Evolutionary conservation across 2,797 vertebrate genomes (phyloP).

Genomic region (Sebastes cheni): DNA sequence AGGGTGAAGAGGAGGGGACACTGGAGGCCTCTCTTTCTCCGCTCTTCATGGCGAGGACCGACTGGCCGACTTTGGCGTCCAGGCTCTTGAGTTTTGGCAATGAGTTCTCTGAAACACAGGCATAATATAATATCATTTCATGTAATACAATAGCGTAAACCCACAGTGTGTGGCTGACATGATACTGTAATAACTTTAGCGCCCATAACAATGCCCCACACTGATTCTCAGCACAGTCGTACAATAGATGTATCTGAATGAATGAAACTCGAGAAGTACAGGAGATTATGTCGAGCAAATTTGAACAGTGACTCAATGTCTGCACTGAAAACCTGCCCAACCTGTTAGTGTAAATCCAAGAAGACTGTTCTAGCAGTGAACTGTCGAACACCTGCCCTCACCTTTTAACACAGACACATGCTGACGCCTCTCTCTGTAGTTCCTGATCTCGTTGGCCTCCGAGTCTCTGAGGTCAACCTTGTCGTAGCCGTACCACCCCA

Average conservation of each 20-base stretch:
- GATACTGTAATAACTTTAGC: conserved; percentile 31
- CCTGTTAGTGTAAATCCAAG: conserved; percentile 48
- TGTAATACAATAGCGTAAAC: not conserved
- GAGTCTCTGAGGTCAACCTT: conserved; percentile 98
- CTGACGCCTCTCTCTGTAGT: conserved; percentile 91
- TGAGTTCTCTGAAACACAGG: conserved; percentile 90
- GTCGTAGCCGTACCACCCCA: conserved; percentile 99
- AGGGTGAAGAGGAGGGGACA: conserved; percentile 80
- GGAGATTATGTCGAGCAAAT: conserved; percentile 26
- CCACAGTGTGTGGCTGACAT: not conserved
- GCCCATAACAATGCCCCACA: conserved; percentile 9
- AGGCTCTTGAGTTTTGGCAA: conserved; percentile 92
- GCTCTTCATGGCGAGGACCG: conserved; percentile 88
- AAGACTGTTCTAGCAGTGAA: conserved; percentile 2
- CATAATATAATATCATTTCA: not conserved
- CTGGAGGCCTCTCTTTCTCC: conserved; percentile 86
- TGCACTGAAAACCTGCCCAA: conserved; percentile 62
- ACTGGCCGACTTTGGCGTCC: conserved; percentile 87
- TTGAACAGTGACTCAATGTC: conserved; percentile 58
- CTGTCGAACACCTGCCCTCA: conserved; percentile 71
- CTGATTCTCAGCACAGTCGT: not conserved
- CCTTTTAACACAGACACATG: conserved; percentile 99
- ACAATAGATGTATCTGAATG: conserved; percentile 50
- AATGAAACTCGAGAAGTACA: conserved; percentile 57
- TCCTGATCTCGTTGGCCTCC: conserved; percentile 95